Evolutionary conservation across 2,888 invertebrate species (phyloP).

Genomic region (Gisinianus flammeolus): DNA sequence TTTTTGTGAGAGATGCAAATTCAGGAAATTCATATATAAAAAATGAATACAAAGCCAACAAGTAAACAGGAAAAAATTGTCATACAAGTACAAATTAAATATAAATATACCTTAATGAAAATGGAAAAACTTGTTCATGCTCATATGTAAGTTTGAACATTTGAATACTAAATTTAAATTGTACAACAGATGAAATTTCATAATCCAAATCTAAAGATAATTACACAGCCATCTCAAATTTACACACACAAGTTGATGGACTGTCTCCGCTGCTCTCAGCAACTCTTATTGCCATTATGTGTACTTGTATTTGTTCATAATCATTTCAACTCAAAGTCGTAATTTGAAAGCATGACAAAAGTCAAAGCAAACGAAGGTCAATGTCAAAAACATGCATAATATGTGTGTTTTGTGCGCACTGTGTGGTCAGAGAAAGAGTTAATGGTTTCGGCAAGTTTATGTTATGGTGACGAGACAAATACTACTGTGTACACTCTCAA

Average conservation of each 20-base stretch:
- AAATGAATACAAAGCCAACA: too few relatives aligned
- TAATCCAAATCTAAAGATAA: not conserved
- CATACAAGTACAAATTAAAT: too few relatives aligned
- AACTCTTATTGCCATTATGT: not conserved
- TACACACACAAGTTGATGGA: slow-evolving; percentile 18
- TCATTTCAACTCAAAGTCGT: not conserved
- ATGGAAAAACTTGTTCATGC: too few relatives aligned
- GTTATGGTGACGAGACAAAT: too few relatives aligned
- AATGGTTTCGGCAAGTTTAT: not conserved
- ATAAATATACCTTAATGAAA: too few relatives aligned
- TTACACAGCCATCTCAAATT: not conserved
- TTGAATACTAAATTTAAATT: too few relatives aligned
- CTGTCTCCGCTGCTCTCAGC: slow-evolving; percentile 24
- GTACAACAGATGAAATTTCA: not conserved
- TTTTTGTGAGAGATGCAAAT: too few relatives aligned
- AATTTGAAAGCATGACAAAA: not conserved
- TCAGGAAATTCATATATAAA: too few relatives aligned
- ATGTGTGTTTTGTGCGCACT: too few relatives aligned
- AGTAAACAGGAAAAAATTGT: too few relatives aligned
- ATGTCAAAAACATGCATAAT: slow-evolving; percentile 26
- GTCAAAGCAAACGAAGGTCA: slow-evolving; percentile 18
- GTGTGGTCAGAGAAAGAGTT: not conserved
- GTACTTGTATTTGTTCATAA: not conserved
- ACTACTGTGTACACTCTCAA: too few relatives aligned
- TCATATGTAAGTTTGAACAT: too few relatives aligned